Percentiles rank a stretch among this genome's conserved stretches.
Evolutionary conservation across 2,888 invertebrate genomes (phyloP).

Genomic region (Caenorhabditis japonica): DNA sequence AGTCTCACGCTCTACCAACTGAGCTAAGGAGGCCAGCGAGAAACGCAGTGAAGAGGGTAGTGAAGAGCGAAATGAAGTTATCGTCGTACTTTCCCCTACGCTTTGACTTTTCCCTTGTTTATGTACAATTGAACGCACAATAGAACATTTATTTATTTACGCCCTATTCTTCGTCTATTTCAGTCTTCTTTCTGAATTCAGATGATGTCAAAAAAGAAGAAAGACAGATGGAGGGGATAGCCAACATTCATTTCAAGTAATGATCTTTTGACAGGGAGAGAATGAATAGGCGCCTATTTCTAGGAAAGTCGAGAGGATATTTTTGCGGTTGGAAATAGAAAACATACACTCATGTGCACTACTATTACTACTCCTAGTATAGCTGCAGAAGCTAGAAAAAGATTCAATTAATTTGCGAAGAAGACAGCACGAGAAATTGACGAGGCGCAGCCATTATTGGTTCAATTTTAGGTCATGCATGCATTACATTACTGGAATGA

Average conservation of each 20-base stretch:
- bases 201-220: conserved; percentile 3
- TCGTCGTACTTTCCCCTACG: too few species aligned
- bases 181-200: too few species aligned
- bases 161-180: too few species aligned
- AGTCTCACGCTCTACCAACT: conserved; percentile 72
- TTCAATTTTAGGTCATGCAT: not conserved
- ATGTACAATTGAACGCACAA: too few species aligned
- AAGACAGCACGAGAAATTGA: not conserved
- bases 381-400: too few species aligned
- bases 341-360: conserved; percentile 37
- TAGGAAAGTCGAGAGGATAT: conserved; percentile 13
- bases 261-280: conserved; percentile 2
- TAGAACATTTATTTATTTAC: too few species aligned
- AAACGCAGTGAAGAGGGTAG: too few species aligned
- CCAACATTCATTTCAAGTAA: conserved; percentile 14
- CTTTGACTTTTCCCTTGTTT: not conserved
- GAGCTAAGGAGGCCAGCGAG: conserved; percentile 65
- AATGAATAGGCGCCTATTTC: conserved; percentile 18
- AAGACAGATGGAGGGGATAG: conserved; percentile 6
- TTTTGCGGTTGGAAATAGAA: conserved; percentile 29
- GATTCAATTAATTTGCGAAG: conserved; percentile 32
- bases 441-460: too few species aligned
- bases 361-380: not conserved
- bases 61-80: too few species aligned
- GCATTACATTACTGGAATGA: too few species aligned